Conservation (phyloP, 2,888 invertebrate genomes). For the Archaeoteleia sp. region DNA sequence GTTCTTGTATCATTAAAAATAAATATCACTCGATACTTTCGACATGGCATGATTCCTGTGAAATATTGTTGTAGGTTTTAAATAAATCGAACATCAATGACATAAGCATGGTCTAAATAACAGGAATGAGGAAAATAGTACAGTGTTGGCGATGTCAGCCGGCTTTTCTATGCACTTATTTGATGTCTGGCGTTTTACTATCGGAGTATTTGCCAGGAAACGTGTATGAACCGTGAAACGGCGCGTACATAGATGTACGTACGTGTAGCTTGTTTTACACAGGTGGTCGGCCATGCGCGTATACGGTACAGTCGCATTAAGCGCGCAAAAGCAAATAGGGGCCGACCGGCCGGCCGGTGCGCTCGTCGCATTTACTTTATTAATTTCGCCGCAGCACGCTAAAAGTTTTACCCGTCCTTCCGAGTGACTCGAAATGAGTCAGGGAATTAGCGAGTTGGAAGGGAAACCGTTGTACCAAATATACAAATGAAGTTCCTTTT, state of each 20-base stretch:
- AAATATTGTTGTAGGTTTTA: too few species aligned
- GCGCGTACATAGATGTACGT: slow-evolving; percentile 33
- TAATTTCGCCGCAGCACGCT: slow-evolving; percentile 40
- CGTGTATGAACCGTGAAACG: slow-evolving; percentile 44
- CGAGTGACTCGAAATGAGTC: slow-evolving; percentile 5
- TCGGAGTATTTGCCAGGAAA: slow-evolving; percentile 41
- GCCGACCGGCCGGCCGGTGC: slow-evolving; percentile 14
- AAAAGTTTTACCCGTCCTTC: slow-evolving; percentile 39
- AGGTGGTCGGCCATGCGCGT: slow-evolving; percentile 47
- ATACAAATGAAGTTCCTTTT: too few species aligned
- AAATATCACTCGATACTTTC: too few species aligned
- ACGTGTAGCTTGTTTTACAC: slow-evolving; percentile 46
- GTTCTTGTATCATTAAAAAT: too few species aligned
- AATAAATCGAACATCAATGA: too few species aligned
- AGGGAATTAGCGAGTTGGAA: neutral
- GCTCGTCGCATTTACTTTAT: slow-evolving; percentile 48
- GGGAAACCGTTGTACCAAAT: slow-evolving; percentile 7
- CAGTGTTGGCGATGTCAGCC: slow-evolving; percentile 15
- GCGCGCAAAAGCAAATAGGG: slow-evolving; percentile 45
- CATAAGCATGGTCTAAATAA: too few species aligned
- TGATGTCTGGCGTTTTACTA: slow-evolving; percentile 45
- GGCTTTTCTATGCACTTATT: slow-evolving; percentile 43
- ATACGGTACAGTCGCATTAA: slow-evolving; percentile 37
- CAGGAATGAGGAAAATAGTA: too few species aligned
- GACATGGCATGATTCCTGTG: too few species aligned